A percentile compares a stretch with the other conserved stretches of the same genome.
phyloP scores from a whole-genome alignment of 2,888 invertebrate species.

The Orthosia incerta region DNA sequence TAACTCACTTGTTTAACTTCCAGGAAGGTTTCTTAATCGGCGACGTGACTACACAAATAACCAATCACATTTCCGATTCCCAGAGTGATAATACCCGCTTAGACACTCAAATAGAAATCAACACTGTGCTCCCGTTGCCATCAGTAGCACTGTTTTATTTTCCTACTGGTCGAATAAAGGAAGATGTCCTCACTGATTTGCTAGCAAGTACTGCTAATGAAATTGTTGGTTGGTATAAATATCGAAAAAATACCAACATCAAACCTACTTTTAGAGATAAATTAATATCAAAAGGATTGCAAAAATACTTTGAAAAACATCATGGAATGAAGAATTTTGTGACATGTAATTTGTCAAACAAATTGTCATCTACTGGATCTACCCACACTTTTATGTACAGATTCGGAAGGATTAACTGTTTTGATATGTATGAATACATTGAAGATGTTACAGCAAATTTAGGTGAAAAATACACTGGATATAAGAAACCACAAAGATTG shows the following conservation, averaged over 20 bases:
- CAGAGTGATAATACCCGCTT: constrained; percentile 92
- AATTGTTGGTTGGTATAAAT: constrained; percentile 93
- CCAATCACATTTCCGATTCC: constrained; percentile 93
- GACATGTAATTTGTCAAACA: constrained; percentile 91
- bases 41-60: constrained; percentile 92
- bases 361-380: constrained; percentile 87
- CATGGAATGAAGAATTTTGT: constrained; percentile 91
- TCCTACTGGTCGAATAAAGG: constrained; percentile 90
- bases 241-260: constrained; percentile 89
- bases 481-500: constrained; percentile 81
- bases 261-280: constrained; percentile 92
- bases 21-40: constrained; percentile 93
- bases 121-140: constrained; percentile 91
- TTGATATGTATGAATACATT: constrained; percentile 89
- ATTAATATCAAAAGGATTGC: constrained; percentile 92
- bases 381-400: constrained; percentile 92
- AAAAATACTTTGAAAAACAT: constrained; percentile 89
- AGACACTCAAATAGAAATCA: constrained; percentile 92
- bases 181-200: constrained; percentile 88
- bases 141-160: constrained; percentile 91
- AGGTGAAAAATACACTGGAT: constrained; percentile 88
- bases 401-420: constrained; percentile 91
- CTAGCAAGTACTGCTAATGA: constrained; percentile 89
- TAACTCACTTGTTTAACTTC: constrained; percentile 59
- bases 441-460: constrained; percentile 90